phyloP scores from a whole-genome alignment of 2,113 vertebrate genomes.

The Oryzias curvinotus region DNA sequence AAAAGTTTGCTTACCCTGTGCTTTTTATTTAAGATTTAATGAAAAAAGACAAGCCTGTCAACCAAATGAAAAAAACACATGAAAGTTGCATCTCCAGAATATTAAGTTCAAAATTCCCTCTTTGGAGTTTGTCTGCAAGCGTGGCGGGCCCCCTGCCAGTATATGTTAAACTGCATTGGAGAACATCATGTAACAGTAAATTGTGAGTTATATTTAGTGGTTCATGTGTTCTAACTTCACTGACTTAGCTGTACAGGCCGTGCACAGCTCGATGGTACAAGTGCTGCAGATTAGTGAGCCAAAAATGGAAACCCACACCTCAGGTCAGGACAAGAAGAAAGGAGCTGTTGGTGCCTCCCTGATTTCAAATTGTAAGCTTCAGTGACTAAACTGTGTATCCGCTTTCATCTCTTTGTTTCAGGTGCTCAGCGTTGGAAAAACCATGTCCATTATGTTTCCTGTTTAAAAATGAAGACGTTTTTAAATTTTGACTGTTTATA shows the following conservation, averaged over 20 bases:
- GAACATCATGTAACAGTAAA: conserved; percentile 53
- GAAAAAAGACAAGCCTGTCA: no score
- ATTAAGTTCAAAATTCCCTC: background rate
- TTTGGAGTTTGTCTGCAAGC: conserved; percentile 1
- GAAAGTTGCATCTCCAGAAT: background rate
- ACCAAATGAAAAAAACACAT: no score
- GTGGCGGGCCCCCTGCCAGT: conserved; percentile 16
- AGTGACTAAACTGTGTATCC: conserved; percentile 3
- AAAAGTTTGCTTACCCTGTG: no score
- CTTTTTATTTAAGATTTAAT: no score
- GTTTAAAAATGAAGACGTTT: background rate
- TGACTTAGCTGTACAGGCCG: conserved; percentile 23
- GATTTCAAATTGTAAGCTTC: background rate
- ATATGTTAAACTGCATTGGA: conserved; percentile 24
- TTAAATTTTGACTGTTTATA: no score
- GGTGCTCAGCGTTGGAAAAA: no score
- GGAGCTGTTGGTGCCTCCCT: background rate
- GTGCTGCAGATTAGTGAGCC: conserved; percentile 24
- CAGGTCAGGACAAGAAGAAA: conserved; percentile 7
- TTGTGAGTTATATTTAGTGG: conserved; percentile 57
- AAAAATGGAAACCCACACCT: conserved; percentile 7
- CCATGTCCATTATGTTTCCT: no score
- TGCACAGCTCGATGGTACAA: conserved; percentile 19
- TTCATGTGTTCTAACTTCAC: conserved; percentile 24
- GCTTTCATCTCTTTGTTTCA: background rate